phyloP scores from a whole-genome alignment of 2,797 vertebrate genomes.

The Myoxocephalus aenaeus region DNA sequence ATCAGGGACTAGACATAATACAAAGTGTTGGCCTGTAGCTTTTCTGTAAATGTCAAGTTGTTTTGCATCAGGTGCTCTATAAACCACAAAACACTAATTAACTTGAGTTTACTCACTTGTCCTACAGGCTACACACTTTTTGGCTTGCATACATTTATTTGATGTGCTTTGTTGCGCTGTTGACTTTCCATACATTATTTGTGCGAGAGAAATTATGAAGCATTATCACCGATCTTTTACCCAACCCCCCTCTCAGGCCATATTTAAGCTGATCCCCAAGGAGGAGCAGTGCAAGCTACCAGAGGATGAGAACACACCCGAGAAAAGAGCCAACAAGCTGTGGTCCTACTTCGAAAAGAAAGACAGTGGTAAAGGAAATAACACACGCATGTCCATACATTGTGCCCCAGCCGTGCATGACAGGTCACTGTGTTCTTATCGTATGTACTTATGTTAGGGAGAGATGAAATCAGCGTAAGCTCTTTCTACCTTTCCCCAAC shows the following conservation, averaged over 20 bases:
- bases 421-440: conserved; percentile 19
- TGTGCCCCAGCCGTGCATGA: not conserved
- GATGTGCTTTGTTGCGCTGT: not conserved
- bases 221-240: conserved; percentile 35
- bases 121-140: not conserved
- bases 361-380: conserved; percentile 85
- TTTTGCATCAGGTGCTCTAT: conserved; percentile 6
- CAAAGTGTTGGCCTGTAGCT: not conserved
- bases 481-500: conserved; percentile 56
- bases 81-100: conserved; percentile 24
- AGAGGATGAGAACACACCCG: conserved; percentile 91
- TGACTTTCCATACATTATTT: conserved; percentile 13
- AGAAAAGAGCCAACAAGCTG: conserved; percentile 92
- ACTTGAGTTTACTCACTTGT: not conserved
- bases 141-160: not conserved
- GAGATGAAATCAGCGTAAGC: conserved; percentile 45
- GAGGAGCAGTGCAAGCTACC: conserved; percentile 86
- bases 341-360: conserved; percentile 91
- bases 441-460: conserved; percentile 1
- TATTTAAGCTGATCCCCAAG: conserved; percentile 93
- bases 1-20: conserved; percentile 11
- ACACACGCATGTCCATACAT: conserved; percentile 3
- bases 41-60: conserved; percentile 13
- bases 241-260: conserved; percentile 81
- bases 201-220: conserved; percentile 34